Evolutionary conservation across 2,113 vertebrate species (phyloP), one percentile per base, ranked within the genome.

Genomic region (Hemichromis elongatus): DNA sequence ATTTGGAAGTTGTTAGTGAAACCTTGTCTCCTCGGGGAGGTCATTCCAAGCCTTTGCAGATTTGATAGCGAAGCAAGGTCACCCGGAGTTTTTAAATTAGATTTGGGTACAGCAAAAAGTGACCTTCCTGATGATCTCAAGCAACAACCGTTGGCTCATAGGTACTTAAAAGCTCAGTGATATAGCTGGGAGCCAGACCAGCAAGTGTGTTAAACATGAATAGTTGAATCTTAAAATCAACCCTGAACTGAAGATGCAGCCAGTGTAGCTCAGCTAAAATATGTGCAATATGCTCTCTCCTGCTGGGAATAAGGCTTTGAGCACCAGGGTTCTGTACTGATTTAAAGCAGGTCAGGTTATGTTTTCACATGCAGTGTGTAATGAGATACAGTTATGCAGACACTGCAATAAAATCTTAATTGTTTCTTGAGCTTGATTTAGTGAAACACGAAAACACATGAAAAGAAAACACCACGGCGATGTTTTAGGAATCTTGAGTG

Each of bases 11-110:
- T 82, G 66, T 85, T 85, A 85, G 78, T 90, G 55, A 84, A 89
- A 85, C 75, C 79, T 84, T 63, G 33, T 86, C 66, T 88, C 85
- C 79, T 84, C 63, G 4, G 80, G 87, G 82, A 92, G 86, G 80
- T 86, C 77, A 83, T 85, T 89, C 79, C 84, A 78, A 86, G 86
- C 77, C 84, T 88, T 59, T 45, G 50, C 56, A 84, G 83, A 66
- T 79, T 78, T 90, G 84, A 92, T 68, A 86, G 68, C 7, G 4
- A 80, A 75, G 84, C 84, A 90, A 92, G 86, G 87, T 92, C 87
- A 88, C 82, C 80, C 82, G 37, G 66, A 81, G 73, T 86, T 90
- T 90, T 92, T 79, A 88, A 87, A 92, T 93, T 90, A 90, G 63
- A 90, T 87, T 92, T 89, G 55, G 82, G 81, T 85, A 86, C 87